Evolutionary conservation across 2,113 vertebrate species (phyloP).

Genomic region (Neolamprologus cancellatus): DNA sequence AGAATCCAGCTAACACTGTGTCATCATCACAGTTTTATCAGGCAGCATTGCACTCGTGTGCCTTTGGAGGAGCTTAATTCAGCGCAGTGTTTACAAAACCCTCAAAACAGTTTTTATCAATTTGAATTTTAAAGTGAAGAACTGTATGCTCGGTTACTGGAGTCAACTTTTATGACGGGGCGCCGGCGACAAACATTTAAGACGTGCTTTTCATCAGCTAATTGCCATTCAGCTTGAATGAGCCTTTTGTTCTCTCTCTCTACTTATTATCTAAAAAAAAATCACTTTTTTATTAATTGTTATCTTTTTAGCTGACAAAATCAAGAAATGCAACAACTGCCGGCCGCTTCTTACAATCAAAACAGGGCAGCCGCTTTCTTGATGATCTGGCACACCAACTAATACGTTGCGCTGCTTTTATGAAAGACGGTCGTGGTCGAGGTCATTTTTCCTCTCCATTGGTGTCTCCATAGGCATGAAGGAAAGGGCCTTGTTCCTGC

Average conservation of each 20-base stretch:
- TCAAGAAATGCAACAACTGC: slow-evolving; percentile 26
- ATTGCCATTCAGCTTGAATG: neutral
- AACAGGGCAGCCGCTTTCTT: neutral
- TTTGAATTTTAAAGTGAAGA: neutral
- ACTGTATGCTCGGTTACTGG: neutral
- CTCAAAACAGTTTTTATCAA: neutral
- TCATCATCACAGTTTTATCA: neutral
- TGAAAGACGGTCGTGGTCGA: slow-evolving; percentile 36
- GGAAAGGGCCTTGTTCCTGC: slow-evolving; percentile 52
- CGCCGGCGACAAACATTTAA: neutral
- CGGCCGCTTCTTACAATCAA: neutral
- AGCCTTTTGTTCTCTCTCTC: neutral
- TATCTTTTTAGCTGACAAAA: neutral
- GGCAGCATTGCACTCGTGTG: neutral
- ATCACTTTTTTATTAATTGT: neutral
- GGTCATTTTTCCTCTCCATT: slow-evolving; percentile 53
- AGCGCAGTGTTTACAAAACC: neutral
- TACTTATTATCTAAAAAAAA: neutral
- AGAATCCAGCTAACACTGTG: neutral
- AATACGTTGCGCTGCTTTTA: neutral
- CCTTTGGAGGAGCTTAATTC: neutral
- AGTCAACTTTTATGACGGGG: neutral
- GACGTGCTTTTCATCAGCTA: slow-evolving; percentile 13
- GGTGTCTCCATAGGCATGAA: slow-evolving; percentile 25
- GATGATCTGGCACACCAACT: slow-evolving; percentile 2